Conservation (phyloP, 2,113 vertebrate genomes). For the Corythornis cristatus region DNA sequence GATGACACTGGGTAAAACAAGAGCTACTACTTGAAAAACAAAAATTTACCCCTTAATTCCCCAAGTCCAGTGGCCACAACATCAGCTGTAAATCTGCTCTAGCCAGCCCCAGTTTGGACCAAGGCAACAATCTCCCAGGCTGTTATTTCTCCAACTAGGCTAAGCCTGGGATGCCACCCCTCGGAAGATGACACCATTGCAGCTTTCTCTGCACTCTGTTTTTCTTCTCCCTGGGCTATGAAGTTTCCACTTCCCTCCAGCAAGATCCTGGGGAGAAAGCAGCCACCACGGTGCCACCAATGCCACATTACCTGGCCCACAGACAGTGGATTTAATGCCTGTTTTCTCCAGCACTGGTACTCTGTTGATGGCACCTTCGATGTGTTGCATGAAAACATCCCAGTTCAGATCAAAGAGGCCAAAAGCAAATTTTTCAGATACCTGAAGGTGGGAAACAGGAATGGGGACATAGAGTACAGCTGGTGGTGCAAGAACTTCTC, state of each 20-base stretch:
- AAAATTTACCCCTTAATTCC: neutral
- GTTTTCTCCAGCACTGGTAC: slow-evolving; percentile 89
- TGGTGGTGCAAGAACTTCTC: neutral
- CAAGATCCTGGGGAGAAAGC: neutral
- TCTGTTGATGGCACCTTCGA: slow-evolving; percentile 90
- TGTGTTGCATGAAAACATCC: slow-evolving; percentile 93
- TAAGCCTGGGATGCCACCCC: slow-evolving; percentile 44
- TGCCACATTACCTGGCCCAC: slow-evolving; percentile 86
- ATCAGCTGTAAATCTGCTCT: accelerated
- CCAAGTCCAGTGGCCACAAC: neutral
- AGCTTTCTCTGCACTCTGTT: neutral
- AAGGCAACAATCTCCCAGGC: neutral
- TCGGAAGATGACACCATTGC: neutral
- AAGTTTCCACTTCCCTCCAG: neutral
- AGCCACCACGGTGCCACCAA: accelerated
- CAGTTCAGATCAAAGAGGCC: slow-evolving; percentile 97
- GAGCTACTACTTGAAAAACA: neutral
- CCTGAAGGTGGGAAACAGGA: slow-evolving; percentile 65
- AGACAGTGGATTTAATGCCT: slow-evolving; percentile 95
- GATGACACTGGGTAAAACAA: neutral
- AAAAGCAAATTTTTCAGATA: slow-evolving; percentile 92
- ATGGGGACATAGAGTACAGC: neutral
- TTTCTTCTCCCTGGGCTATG: neutral
- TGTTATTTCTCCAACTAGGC: neutral
- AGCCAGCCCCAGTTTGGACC: neutral